These are phyloP conservation scores for Notocelia uddmanniana DNA, from an alignment of 2,888 invertebrate species.

Conservation along the genomic window DNA sequence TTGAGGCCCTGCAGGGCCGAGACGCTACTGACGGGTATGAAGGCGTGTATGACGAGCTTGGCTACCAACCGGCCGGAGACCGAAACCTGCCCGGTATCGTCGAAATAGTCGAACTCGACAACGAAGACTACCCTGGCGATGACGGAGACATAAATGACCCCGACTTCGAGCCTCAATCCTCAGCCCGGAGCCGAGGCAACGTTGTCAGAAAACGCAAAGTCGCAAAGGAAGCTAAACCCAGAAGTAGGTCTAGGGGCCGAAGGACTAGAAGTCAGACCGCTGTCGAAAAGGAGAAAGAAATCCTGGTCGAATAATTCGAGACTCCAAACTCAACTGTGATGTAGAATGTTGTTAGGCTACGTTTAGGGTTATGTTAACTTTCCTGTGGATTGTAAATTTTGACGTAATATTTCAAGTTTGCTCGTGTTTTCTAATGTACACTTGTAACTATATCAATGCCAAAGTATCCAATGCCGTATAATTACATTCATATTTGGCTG, in stretches of 20 bases:
- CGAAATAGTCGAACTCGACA: conserved; percentile 74
- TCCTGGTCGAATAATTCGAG: conserved; percentile 67
- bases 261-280: conserved; percentile 77
- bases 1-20: conserved; percentile 50
- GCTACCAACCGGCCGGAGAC: conserved; percentile 64
- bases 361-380: conserved; percentile 55
- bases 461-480: conserved; percentile 31
- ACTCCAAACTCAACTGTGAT: conserved; percentile 72
- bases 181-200: conserved; percentile 76
- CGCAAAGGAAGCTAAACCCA: conserved; percentile 65
- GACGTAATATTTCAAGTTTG: conserved; percentile 46
- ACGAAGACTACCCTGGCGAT: conserved; percentile 55
- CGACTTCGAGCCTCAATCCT: conserved; percentile 67
- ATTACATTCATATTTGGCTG: neutral
- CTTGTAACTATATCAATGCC: conserved; percentile 30
- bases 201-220: conserved; percentile 73
- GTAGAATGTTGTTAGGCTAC: conserved; percentile 64
- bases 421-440: conserved; percentile 22
- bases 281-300: conserved; percentile 63
- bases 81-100: conserved; percentile 67
- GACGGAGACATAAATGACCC: conserved; percentile 69
- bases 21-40: conserved; percentile 73
- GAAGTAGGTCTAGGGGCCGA: conserved; percentile 77
- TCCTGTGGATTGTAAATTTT: conserved; percentile 47
- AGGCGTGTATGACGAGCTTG: conserved; percentile 68